A percentile compares a stretch with the other conserved stretches of the same genome.
These are phyloP conservation scores for Drosophila nebulosa DNA, from an alignment of 1,140 invertebrate species.

Conservation along the genomic window DNA sequence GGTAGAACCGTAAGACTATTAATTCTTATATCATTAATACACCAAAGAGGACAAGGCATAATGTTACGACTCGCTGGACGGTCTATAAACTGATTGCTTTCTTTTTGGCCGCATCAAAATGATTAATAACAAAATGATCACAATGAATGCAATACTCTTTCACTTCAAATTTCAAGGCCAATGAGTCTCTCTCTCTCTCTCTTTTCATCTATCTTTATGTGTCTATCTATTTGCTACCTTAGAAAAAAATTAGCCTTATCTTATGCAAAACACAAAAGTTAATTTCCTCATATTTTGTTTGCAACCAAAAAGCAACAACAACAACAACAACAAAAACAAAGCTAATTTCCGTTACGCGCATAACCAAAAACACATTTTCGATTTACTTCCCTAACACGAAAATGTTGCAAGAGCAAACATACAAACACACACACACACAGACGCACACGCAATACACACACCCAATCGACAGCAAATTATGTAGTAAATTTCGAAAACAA, in stretches of 20 bases:
- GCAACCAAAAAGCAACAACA: neutral
- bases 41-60: too few relatives aligned
- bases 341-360: constrained; percentile 1
- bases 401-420: neutral
- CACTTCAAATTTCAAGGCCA: neutral
- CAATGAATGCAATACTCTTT: neutral
- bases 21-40: too few relatives aligned
- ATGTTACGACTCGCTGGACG: too few relatives aligned
- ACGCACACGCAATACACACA: too few relatives aligned
- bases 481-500: neutral
- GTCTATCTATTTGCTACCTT: neutral
- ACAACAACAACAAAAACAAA: neutral
- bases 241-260: neutral
- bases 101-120: too few relatives aligned
- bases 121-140: neutral
- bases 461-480: neutral
- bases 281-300: constrained; percentile 1
- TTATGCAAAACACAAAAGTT: neutral
- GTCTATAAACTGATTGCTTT: too few relatives aligned
- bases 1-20: too few relatives aligned
- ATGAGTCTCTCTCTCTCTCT: neutral
- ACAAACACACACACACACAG: neutral
- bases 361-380: neutral
- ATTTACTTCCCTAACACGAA: constrained; percentile 1
- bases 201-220: neutral